Evolutionary conservation across 2,113 vertebrate genomes (phyloP), one percentile per base, ranked within the genome.

Genomic region (Spilogale gracilis): DNA sequence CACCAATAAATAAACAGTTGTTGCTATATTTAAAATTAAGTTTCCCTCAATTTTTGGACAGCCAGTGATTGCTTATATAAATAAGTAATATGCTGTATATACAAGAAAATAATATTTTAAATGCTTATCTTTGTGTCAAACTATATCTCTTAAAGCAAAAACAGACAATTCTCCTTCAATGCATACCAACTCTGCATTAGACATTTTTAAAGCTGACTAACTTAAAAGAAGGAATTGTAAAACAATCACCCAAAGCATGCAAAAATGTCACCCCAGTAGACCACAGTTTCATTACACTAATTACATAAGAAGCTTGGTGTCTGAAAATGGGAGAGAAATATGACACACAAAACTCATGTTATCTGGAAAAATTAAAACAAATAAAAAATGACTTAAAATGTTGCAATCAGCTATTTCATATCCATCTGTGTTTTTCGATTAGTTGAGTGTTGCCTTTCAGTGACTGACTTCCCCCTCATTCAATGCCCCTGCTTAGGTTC

Each of bases 61-160:
- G 78, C 20, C 23, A 97, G 52, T 73, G 43, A 80, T 83, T 78
- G 80, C 67, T 92, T 95, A 86, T 45, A 94, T 91, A 91, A 94
- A 86, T 90, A 87, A 94, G 43, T 76, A 87, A 91, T 73, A 54
- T 18, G 11, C 23, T 94, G 10, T 80, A 17, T 48, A 65, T 65
- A 76, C 12, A 89, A 87, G 87, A 96, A 97, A 91, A 87, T 97
- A 80, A 81, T 94, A 79, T 7, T 96, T 96, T 86, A 91, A 97
- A 91, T 54, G 63, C 52, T 80, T 94, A 67, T 84, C 73, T 96
- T 89, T 87, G 18, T 65, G 21, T 87, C 79, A 83, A 92, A 95
- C 18, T 27, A 38, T 73, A 87, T 87, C 94, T 94, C 65, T 94
- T 94, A 89, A 83, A 96, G 86, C 20, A 96, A 60, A 78, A 89